These are phyloP conservation scores for Platypus cylindrus DNA, from an alignment of 2,888 invertebrate genomes.

Conservation along the genomic window DNA sequence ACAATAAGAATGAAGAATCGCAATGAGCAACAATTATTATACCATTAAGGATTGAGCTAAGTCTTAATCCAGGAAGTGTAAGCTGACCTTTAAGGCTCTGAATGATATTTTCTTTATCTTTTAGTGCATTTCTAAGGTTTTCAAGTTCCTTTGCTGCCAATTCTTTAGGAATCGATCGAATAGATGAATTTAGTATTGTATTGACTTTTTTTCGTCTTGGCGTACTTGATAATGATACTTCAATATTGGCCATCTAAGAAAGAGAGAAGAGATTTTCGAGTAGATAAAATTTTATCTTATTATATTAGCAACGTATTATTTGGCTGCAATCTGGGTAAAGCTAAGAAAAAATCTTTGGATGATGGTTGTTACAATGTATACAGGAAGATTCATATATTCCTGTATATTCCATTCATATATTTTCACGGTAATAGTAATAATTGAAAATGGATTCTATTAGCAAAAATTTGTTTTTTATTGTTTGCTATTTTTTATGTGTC, in stretches of 20 bases:
- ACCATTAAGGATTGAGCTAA: slow-evolving; percentile 30
- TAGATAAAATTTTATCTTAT: too few relatives aligned
- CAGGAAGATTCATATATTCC: too few relatives aligned
- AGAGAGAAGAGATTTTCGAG: not conserved
- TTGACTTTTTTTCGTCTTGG: slow-evolving; percentile 45
- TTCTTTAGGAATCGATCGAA: slow-evolving; percentile 31
- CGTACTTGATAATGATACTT: slow-evolving; percentile 61
- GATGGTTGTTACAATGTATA: too few relatives aligned
- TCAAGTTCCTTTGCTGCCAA: slow-evolving; percentile 49
- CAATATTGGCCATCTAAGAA: slow-evolving; percentile 69
- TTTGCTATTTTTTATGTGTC: too few relatives aligned
- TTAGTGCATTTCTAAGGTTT: slow-evolving; percentile 54
- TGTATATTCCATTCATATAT: too few relatives aligned
- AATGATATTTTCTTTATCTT: slow-evolving; percentile 73
- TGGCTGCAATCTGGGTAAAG: too few relatives aligned
- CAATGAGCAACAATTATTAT: not conserved
- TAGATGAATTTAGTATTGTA: slow-evolving; percentile 28
- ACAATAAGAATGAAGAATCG: slow-evolving; percentile 1
- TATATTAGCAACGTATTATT: too few relatives aligned
- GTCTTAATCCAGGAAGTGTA: slow-evolving; percentile 45
- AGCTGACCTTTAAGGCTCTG: slow-evolving; percentile 61
- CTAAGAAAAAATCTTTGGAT: too few relatives aligned
- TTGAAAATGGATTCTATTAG: too few relatives aligned
- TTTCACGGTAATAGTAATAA: too few relatives aligned
- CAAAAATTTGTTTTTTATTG: too few relatives aligned